phyloP scores from a whole-genome alignment of 2,888 invertebrate species.

The Vannuccia rotundouncinata region DNA sequence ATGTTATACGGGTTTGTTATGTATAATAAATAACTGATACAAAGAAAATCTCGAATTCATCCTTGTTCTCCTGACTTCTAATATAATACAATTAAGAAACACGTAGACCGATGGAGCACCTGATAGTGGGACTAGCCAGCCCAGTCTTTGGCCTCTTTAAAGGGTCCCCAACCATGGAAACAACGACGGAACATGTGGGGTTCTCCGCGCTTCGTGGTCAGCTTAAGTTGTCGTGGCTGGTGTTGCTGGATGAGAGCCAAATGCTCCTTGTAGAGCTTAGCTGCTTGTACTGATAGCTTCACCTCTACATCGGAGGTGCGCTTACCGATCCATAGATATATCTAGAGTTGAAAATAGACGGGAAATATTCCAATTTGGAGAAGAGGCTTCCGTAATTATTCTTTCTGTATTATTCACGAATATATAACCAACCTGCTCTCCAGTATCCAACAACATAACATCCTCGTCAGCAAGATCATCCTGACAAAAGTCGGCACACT shows the following conservation, averaged over 20 bases:
- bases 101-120: no score
- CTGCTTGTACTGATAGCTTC: conserved; percentile 68
- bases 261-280: conserved; percentile 91
- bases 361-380: no score
- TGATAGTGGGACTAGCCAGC: no score
- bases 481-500: conserved; percentile 95
- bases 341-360: conserved; percentile 11
- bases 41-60: no score
- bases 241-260: conserved; percentile 89
- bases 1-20: no score
- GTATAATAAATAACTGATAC: no score
- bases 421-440: conserved; percentile 67
- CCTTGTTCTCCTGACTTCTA: no score
- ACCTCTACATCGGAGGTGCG: conserved; percentile 96
- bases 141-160: conserved; percentile 61
- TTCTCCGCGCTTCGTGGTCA: conserved; percentile 91
- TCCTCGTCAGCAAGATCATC: conserved; percentile 65
- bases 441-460: conserved; percentile 97
- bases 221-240: conserved; percentile 77
- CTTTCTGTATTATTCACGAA: not conserved
- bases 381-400: not conserved
- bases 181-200: conserved; percentile 88
- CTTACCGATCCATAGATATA: conserved; percentile 93
- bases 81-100: no score
- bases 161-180: conserved; percentile 95